Evolutionary conservation across 2,888 invertebrate species (phyloP), one percentile per base, ranked within the genome.

Genomic region (Itoplectis maculator): DNA sequence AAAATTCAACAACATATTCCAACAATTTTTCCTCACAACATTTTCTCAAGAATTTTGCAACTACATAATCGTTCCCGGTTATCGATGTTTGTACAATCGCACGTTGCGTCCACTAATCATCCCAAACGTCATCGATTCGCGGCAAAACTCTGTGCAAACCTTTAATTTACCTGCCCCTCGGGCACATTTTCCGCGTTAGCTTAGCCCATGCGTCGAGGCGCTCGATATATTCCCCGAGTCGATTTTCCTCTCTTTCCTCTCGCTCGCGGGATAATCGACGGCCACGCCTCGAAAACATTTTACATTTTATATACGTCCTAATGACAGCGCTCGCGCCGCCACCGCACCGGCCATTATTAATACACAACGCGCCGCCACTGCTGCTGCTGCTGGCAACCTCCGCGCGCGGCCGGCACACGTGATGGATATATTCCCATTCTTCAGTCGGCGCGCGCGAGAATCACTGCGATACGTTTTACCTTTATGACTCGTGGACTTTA

Each of bases 221-320:
- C 56, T 77, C 73, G 9, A 66, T 80, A 75, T n/a, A n/a, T n/a
- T n/a, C 73, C 13, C 72, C 63, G 13, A 61, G 29, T 29, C 29
- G 54, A 73, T 47, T 23, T 68, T 73, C 54, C 9, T 61, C 51
- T 63, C 61, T 15, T 0, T 40, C 29, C 29, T 5, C 29, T n/a
- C n/a, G n/a, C n/a, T n/a, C 63, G 45, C 37, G 72, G 61, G 37
- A 51, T 69, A 81, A 81, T 77, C 61, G 68, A 81, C 65, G 77
- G 77, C 81, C 81, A 77, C 81, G 73, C 81, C 81, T 81, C 54
- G 70, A 40, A n/a, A 29, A 51, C 77, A 61, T 73, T 77, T 81
- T 76, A 73, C 77, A 81, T 77, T 59, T 81, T 81, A 61, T 81
- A 61, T 54, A 68, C 61, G 37, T 59, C 23, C 37, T 69, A 73